Percentiles rank a stretch among this genome's conserved stretches.
phyloP scores from a whole-genome alignment of 2,113 vertebrate genomes.

The Noctilio leporinus region DNA sequence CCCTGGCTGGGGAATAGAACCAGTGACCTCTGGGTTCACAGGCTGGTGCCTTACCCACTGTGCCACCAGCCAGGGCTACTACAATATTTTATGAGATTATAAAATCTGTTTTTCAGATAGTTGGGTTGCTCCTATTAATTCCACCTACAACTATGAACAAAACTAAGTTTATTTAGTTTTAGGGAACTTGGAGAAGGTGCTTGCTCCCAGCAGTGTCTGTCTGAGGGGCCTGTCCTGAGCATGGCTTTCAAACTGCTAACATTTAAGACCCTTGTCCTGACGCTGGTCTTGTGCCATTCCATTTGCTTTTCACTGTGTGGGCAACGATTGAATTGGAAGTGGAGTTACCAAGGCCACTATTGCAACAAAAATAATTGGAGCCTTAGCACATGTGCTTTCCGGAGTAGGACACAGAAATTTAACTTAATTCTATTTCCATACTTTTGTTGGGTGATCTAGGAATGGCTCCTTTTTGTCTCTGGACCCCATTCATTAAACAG shows the following conservation, averaged over 20 bases:
- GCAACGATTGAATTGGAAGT: conserved; percentile 7
- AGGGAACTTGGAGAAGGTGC: not conserved
- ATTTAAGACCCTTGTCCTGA: not conserved
- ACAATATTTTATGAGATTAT: not conserved
- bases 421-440: conserved; percentile 39
- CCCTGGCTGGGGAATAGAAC: too few species aligned
- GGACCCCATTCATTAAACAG: not conserved
- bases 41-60: too few species aligned
- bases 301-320: conserved; percentile 39
- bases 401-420: conserved; percentile 6
- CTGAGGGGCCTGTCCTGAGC: not conserved
- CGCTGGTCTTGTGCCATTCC: not conserved
- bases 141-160: not conserved
- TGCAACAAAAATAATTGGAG: conserved; percentile 61
- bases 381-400: conserved; percentile 21
- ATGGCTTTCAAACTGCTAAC: not conserved
- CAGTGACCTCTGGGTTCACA: too few species aligned
- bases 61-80: too few species aligned
- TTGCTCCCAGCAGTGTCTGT: not conserved
- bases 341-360: not conserved
- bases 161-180: not conserved
- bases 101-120: not conserved
- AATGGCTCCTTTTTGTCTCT: not conserved
- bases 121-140: not conserved
- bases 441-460: conserved; percentile 2